Evolutionary conservation across 1,140 invertebrate species (phyloP).

Genomic region (Muscidifurax raptorellus): DNA sequence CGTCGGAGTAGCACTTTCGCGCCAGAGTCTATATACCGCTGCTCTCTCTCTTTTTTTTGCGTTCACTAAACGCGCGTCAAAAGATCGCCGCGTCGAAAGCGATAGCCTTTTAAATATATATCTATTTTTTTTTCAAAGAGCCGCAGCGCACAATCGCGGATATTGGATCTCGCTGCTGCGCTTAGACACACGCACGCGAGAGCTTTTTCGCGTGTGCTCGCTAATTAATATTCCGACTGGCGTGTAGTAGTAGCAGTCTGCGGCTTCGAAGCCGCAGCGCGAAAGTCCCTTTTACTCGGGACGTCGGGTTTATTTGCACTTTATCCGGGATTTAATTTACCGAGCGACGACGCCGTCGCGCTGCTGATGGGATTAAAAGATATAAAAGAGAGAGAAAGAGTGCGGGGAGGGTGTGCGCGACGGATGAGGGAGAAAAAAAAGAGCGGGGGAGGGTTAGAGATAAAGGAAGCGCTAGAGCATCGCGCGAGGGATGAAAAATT

Average conservation of each 20-base stretch:
- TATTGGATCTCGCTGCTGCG: conserved; percentile 20
- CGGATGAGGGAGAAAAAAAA: conserved; percentile 45
- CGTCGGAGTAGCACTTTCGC: background rate
- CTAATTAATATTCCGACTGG: conserved; percentile 51
- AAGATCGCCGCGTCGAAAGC: conserved; percentile 45
- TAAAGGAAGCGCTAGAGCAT: background rate
- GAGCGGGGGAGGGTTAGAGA: conserved; percentile 16
- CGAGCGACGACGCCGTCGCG: conserved; percentile 62
- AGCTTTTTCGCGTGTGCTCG: conserved; percentile 13
- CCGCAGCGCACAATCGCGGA: background rate
- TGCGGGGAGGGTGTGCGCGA: conserved; percentile 48
- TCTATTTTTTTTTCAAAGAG: conserved; percentile 44
- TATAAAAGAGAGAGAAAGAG: conserved; percentile 59
- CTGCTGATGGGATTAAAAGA: conserved; percentile 70
- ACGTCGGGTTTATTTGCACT: conserved; percentile 69
- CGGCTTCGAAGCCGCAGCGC: conserved; percentile 7
- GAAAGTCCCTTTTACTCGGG: conserved; percentile 57
- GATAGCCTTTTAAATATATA: conserved; percentile 53
- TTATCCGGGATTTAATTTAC: conserved; percentile 76
- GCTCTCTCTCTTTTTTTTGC: conserved; percentile 21
- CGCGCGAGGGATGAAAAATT: background rate
- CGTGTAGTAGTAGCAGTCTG: conserved; percentile 26
- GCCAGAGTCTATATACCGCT: background rate
- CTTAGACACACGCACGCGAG: background rate
- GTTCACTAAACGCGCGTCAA: conserved; percentile 30